Percentiles rank a stretch among this genome's conserved stretches.
Evolutionary conservation across 2,113 vertebrate genomes (phyloP).

Genomic region (Callospermophilus lateralis): DNA sequence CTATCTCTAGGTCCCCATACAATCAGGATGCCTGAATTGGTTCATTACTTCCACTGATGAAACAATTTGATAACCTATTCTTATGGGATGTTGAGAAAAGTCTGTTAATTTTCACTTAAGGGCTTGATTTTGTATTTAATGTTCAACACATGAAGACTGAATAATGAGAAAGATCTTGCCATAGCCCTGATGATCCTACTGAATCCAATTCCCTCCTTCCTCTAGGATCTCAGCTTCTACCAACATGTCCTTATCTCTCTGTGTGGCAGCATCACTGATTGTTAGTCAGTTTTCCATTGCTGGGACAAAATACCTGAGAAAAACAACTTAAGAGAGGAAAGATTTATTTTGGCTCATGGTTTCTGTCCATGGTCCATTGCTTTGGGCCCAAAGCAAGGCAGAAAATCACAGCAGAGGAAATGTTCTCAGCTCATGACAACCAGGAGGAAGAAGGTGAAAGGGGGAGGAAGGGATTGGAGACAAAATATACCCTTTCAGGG

Average conservation of each 20-base stretch:
- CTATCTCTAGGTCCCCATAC: not conserved
- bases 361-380: not conserved
- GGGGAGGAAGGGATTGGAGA: too few species aligned
- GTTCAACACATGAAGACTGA: not conserved
- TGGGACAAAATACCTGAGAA: not conserved
- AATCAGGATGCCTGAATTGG: not conserved
- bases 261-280: not conserved
- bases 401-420: not conserved
- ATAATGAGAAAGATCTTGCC: not conserved
- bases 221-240: not conserved
- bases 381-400: not conserved
- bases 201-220: not conserved
- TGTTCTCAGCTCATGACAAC: not conserved
- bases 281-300: not conserved
- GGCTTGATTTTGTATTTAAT: not conserved
- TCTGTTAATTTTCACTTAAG: not conserved
- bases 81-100: not conserved
- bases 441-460: not conserved
- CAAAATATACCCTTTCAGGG: too few species aligned
- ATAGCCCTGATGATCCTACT: not conserved
- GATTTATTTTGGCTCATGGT: not conserved
- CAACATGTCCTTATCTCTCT: not conserved
- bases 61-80: not conserved
- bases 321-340: not conserved
- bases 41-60: not conserved